Base-by-base conservation (phyloP, 2,113 vertebrate genomes). In the Engystomops pustulosus region DNA sequence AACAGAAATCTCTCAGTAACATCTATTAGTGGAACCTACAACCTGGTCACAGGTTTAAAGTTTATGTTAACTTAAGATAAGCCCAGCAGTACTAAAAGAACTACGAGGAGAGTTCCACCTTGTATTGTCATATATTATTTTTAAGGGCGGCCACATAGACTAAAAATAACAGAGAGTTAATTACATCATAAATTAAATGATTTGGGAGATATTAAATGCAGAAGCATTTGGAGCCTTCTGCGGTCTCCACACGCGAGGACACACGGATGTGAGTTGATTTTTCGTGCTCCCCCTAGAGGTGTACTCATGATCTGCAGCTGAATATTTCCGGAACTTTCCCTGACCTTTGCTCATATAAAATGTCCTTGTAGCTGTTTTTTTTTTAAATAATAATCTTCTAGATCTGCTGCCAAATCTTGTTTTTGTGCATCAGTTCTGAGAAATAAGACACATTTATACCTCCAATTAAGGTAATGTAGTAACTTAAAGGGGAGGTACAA, bases 1-100 rank as follows among this genome's bases (percentile, higher is more conserved):
- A 44, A 79, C 58, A 44, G 10, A 80, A 65, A 10, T 7, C 34
- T 72, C 44, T 65, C 38, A 27, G 23, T 47, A 20, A 20, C 58
- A 27, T 65, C 38, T 55, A 53, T 58, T 53, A 78, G 32, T 60
- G 49, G 47, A 38, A 77, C 30, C 0, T 1, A 14, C 6, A n/a
- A 23, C 51, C 23, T 23, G 23, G 47, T 60, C 51, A 77, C 15
- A 36, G 49, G 30, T 77, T 38, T n/a, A 27, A 76, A 53, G 74
- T 27, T 76, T 76, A 32, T 77, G 51, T 77, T 51, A 77, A 41
- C 27, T 38, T 60, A 53, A 38, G 75, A 58, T 78, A 78, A 55
- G 32, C 32, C 51, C 51, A 8, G 6, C 3, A 18, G 75, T 60
- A 78, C 36, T 78, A 36, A 23, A 2, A 69, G n/a, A n/a, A n/a